phyloP scores from a whole-genome alignment of 2,888 invertebrate genomes.

The Nemurella pictetii region DNA sequence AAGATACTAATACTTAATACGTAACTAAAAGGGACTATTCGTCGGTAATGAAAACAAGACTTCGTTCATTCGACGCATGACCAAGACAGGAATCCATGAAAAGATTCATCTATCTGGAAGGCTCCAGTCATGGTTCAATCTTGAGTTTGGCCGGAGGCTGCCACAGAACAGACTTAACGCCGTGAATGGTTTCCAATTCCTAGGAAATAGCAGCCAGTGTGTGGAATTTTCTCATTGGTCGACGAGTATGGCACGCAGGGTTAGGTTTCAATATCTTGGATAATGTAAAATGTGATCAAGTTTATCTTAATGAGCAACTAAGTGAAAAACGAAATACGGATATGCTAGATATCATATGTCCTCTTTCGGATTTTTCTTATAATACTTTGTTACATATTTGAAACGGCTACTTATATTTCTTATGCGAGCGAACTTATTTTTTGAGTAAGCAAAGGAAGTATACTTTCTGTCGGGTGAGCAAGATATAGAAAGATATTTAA shows the following conservation, averaged over 20 bases:
- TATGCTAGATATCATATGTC: too few relatives aligned
- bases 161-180: too few relatives aligned
- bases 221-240: neutral
- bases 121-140: conserved; percentile 10
- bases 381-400: too few relatives aligned
- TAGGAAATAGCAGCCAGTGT: too few relatives aligned
- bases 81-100: conserved; percentile 2
- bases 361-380: too few relatives aligned
- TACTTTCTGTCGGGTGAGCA: too few relatives aligned
- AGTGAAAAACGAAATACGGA: neutral
- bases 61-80: neutral
- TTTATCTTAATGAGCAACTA: neutral
- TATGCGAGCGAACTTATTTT: too few relatives aligned
- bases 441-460: too few relatives aligned
- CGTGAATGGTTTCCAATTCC: too few relatives aligned
- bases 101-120: conserved; percentile 16
- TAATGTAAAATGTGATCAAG: neutral
- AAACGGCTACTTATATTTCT: too few relatives aligned
- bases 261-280: neutral
- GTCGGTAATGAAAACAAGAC: conserved; percentile 15
- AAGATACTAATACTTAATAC: neutral
- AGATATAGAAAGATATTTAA: neutral
- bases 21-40: conserved; percentile 1
- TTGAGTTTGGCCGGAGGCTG: neutral
- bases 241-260: neutral